Base-by-base conservation (phyloP, 2,888 invertebrate genomes). In the Hartigia nigra region DNA sequence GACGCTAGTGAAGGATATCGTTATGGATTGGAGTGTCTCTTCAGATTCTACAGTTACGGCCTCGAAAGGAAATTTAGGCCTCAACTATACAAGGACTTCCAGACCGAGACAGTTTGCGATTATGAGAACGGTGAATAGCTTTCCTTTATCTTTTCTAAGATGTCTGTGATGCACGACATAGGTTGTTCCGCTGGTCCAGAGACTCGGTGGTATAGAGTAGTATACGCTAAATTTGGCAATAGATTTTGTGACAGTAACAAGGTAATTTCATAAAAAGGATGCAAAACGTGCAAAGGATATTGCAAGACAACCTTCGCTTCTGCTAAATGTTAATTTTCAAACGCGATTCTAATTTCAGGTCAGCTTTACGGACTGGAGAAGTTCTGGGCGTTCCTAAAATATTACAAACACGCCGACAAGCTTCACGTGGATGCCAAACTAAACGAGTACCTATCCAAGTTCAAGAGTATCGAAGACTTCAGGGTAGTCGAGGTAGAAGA, bases 381-480 rank as follows among this genome's bases (percentile, higher is more conserved):
- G 92, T 99, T 99, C 93, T 99, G 99, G 98, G 99, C 99, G 75
- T 99, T 99, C 94, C 93, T 98, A 80, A 99, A 99, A 92, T 99
- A 99, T 93, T 98, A 97, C 92, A 97, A 96, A 91, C 95, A 97
- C 89, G 95, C 96, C 55, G 93, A 92, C 35, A 95, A 95, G 81
- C 92, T 97, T 75, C 94, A 95, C 81, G 96, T 97, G 69, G 95
- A 96, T 82, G 93, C 95, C 1, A 95, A 94, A 88, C 92, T 98
- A 74, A 93, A 94, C 81, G 95, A 95, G 78, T 95, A 95, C 89
- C 92, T 98, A 79, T 93, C 94, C 79, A 95, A 95, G 89, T 98
- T 97, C 92, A 96, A 97, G 88, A 97, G 94, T 83, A 96, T 98
- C 86, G 97, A 98, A 92, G 98, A 98, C 92, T 98, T 98, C 91